Percentiles rank a stretch among this genome's conserved stretches.
Conservation (phyloP, 92 coral and sea anemone genomes). For the Diadumene lineata region DNA sequence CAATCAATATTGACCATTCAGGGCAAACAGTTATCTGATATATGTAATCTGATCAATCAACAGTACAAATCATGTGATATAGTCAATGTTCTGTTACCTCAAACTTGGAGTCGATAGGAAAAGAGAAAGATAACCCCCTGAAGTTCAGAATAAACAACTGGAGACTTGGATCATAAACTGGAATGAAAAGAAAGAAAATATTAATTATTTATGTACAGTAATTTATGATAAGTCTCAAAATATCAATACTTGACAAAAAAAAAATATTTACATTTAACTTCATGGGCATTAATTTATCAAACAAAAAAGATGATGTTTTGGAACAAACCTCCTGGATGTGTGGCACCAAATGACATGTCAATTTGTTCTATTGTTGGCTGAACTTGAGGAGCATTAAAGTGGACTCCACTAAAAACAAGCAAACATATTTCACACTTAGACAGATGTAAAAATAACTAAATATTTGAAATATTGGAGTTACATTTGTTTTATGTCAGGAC, state of each 20-base stretch:
- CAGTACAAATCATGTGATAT: no score
- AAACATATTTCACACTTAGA: no score
- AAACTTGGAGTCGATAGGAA: conserved; percentile 97
- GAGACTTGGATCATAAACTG: conserved; percentile 97
- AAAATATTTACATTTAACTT: background rate
- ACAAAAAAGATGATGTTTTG: background rate
- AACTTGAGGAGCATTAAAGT: conserved; percentile 97
- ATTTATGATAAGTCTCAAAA: background rate
- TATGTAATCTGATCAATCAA: no score
- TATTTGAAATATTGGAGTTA: no score
- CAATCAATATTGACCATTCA: no score
- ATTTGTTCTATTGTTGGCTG: conserved; percentile 98
- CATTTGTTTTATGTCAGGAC: no score
- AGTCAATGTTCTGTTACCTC: conserved; percentile 64
- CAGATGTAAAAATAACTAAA: no score
- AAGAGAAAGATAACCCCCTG: conserved; percentile 95
- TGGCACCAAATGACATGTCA: conserved; percentile 99
- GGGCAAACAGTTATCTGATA: no score
- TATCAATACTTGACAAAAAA: background rate
- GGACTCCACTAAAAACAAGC: conserved; percentile 78
- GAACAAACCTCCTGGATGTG: conserved; percentile 94
- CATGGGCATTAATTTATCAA: background rate
- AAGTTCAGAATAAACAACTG: conserved; percentile 95
- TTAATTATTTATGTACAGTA: background rate
- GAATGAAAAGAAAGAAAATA: conserved; percentile 1